Percentiles rank a stretch among this genome's conserved stretches.
Evolutionary conservation across 1,140 invertebrate species (phyloP).

Genomic region (Leptinotarsa undecemlineata): DNA sequence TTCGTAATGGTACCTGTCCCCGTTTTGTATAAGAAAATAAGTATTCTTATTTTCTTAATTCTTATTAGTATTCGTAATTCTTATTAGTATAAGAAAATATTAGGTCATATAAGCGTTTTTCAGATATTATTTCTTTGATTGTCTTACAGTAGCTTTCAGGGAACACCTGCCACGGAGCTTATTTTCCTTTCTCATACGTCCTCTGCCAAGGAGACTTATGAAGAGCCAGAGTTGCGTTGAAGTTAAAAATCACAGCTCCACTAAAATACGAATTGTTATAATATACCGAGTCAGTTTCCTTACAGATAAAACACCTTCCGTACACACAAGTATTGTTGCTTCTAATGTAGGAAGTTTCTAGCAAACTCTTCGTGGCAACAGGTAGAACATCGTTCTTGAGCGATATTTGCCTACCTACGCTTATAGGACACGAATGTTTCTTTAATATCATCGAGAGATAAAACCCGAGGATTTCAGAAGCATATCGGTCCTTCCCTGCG

Average conservation of each 20-base stretch:
- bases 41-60: no score
- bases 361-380: constrained; percentile 68
- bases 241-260: constrained; percentile 83
- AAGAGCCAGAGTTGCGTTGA: constrained; percentile 72
- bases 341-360: no score
- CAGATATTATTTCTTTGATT: constrained; percentile 36
- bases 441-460: constrained; percentile 83
- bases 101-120: constrained; percentile 58
- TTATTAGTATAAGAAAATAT: no score
- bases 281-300: constrained; percentile 60
- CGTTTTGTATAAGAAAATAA: constrained; percentile 81
- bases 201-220: constrained; percentile 86
- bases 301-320: no score
- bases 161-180: constrained; percentile 80
- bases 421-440: constrained; percentile 77
- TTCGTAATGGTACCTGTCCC: constrained; percentile 92
- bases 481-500: constrained; percentile 87
- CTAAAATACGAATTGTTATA: constrained; percentile 69
- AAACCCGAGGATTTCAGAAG: constrained; percentile 91
- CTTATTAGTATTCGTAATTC: no score
- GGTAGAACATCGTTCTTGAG: constrained; percentile 74
- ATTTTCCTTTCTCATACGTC: constrained; percentile 77
- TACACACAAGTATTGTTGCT: no score
- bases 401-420: constrained; percentile 76
- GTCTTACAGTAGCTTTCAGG: constrained; percentile 72